Percentiles rank a stretch among this genome's conserved stretches.
Evolutionary conservation across 2,113 vertebrate genomes (phyloP).

Genomic region (Zapornia atra): DNA sequence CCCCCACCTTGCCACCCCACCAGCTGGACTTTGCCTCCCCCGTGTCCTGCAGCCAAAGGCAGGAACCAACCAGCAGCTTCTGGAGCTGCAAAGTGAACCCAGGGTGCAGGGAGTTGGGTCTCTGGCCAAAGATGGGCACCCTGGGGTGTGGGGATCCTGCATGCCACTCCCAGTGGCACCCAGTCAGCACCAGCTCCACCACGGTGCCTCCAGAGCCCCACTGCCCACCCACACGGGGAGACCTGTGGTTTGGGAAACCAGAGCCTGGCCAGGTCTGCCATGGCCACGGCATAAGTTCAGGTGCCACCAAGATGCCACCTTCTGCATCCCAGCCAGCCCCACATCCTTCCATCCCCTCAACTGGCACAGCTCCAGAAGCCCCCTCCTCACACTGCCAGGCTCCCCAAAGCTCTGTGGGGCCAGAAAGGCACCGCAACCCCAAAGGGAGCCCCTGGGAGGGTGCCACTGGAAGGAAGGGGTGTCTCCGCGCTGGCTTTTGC

Average conservation of each 20-base stretch:
- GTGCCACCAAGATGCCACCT: background rate
- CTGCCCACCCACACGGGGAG: background rate
- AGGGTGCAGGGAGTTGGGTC: rapidly evolving
- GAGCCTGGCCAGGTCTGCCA: rapidly evolving
- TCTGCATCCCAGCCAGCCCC: background rate
- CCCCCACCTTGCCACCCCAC: background rate
- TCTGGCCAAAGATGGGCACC: background rate
- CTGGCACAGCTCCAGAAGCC: background rate
- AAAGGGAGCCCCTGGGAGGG: background rate
- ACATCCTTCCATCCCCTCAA: no score
- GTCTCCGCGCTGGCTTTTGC: background rate
- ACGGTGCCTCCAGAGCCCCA: background rate
- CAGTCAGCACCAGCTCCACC: rapidly evolving
- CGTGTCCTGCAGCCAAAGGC: background rate
- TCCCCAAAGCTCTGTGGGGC: rapidly evolving
- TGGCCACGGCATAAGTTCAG: background rate
- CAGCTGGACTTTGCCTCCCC: background rate
- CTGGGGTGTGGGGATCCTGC: background rate
- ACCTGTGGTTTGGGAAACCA: background rate
- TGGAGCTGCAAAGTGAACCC: background rate
- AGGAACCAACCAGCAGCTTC: background rate
- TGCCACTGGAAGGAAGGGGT: background rate
- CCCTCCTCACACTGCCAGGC: background rate
- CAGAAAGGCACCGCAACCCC: rapidly evolving
- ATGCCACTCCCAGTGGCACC: background rate